Evolutionary conservation across 2,113 vertebrate genomes (phyloP).

Genomic region (Brachypteracias leptosomus): DNA sequence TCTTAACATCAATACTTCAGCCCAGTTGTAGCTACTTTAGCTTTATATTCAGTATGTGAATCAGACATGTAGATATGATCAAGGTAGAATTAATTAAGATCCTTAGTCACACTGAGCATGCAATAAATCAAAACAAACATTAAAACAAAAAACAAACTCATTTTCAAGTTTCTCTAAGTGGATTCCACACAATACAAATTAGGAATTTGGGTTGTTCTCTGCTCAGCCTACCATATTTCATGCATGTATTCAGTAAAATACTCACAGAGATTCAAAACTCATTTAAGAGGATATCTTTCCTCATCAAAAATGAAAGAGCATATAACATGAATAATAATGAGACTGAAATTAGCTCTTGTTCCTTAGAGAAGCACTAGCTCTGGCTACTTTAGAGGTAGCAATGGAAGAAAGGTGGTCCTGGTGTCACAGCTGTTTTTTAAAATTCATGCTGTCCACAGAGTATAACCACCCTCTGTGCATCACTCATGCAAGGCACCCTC

Average conservation of each 20-base stretch:
- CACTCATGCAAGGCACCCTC: background rate
- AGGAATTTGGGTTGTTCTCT: constrained; percentile 4
- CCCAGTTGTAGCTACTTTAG: background rate
- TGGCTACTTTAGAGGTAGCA: background rate
- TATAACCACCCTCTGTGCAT: background rate
- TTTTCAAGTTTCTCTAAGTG: background rate
- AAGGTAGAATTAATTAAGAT: background rate
- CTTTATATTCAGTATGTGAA: background rate
- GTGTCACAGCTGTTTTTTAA: background rate
- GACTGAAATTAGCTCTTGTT: constrained; percentile 29
- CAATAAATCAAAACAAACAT: constrained; percentile 24
- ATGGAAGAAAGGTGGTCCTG: rapidly evolving
- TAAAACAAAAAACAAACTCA: background rate
- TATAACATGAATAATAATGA: background rate
- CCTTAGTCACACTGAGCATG: background rate
- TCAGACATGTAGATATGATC: background rate
- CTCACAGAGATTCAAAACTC: constrained; percentile 24
- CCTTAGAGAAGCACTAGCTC: background rate
- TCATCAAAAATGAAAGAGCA: constrained; percentile 11
- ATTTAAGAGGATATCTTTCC: constrained; percentile 35
- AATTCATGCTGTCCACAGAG: background rate
- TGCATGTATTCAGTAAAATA: constrained; percentile 32
- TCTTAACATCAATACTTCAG: background rate
- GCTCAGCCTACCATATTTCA: background rate
- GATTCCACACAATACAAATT: background rate